Percentiles rank a stretch among this genome's conserved stretches.
These are phyloP conservation scores for Phaenicophaeus curvirostris DNA, from an alignment of 2,797 vertebrate species.

Conservation along the genomic window DNA sequence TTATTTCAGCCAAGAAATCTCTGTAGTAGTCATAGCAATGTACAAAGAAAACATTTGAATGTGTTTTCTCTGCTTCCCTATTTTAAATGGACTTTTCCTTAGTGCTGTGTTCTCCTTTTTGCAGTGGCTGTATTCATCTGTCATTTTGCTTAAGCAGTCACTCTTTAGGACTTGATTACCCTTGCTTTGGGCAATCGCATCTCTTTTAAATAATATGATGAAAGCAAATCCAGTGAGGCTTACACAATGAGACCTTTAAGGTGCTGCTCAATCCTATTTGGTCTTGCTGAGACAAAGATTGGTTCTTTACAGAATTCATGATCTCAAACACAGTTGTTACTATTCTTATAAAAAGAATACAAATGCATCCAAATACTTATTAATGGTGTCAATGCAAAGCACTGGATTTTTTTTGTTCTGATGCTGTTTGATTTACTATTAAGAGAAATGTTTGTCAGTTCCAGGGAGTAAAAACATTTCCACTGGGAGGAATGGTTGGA, in stretches of 20 bases:
- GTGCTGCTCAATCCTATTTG: conserved; percentile 1
- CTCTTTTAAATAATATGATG: conserved; percentile 32
- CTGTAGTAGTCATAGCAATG: not conserved
- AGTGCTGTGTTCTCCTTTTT: not conserved
- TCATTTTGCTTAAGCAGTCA: conserved; percentile 51
- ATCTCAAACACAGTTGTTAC: not conserved
- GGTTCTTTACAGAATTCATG: not conserved
- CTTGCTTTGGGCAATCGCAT: conserved; percentile 63
- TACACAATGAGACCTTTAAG: conserved; percentile 61
- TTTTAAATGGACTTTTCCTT: not conserved
- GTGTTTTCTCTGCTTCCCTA: not conserved
- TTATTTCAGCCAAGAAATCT: not conserved
- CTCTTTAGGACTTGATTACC: conserved; percentile 53
- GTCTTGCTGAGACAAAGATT: conserved; percentile 30
- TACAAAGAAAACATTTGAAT: not conserved
- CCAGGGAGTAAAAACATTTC: not conserved
- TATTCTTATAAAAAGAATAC: not conserved
- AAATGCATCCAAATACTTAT: not conserved
- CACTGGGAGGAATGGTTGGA: not conserved
- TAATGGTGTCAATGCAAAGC: not conserved
- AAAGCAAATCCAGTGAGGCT: conserved; percentile 50
- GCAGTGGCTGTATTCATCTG: conserved; percentile 15
- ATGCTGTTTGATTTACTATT: not conserved
- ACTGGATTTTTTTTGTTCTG: not conserved
- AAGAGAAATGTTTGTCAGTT: not conserved